These are phyloP conservation scores for Scelioninae gen. 2 DNA, from an alignment of 2,888 invertebrate species.

Conservation along the genomic window DNA sequence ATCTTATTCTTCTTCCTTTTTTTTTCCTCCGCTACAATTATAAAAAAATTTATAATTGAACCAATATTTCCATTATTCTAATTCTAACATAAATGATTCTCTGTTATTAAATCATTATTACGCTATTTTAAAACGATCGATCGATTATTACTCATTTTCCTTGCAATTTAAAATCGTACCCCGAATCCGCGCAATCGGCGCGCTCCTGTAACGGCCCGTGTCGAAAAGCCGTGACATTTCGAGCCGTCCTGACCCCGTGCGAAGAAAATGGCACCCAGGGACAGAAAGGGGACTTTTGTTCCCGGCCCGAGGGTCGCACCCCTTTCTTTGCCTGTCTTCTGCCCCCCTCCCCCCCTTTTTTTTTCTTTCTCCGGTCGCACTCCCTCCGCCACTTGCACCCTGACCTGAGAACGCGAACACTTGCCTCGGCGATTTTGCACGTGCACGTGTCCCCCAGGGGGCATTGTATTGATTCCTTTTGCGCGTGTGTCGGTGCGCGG, in stretches of 20 bases:
- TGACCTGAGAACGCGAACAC: constrained; percentile 48
- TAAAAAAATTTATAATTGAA: too few relatives aligned
- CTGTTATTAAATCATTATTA: too few relatives aligned
- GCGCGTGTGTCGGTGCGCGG: constrained; percentile 34
- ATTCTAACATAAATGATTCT: too few relatives aligned
- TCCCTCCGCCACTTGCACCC: constrained; percentile 42
- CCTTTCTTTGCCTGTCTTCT: constrained; percentile 12
- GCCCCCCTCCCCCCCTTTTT: constrained; percentile 17
- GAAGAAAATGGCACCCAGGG: not conserved
- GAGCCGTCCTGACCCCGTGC: not conserved
- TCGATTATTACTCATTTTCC: too few relatives aligned
- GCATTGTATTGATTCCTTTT: constrained; percentile 48
- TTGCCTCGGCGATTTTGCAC: constrained; percentile 43
- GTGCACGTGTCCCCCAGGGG: constrained; percentile 35
- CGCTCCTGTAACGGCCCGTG: too few relatives aligned
- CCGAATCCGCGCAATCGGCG: too few relatives aligned
- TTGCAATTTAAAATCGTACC: too few relatives aligned
- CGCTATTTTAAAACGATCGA: too few relatives aligned
- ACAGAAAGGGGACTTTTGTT: constrained; percentile 51
- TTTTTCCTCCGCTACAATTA: too few relatives aligned
- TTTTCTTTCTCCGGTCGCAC: constrained; percentile 30
- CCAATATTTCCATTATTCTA: too few relatives aligned
- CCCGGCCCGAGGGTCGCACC: constrained; percentile 47
- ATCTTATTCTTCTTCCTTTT: too few relatives aligned
- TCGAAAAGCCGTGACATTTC: constrained; percentile 24